Base-by-base conservation (phyloP, 2,888 invertebrate species). In the Ennomos fuscantarius region DNA sequence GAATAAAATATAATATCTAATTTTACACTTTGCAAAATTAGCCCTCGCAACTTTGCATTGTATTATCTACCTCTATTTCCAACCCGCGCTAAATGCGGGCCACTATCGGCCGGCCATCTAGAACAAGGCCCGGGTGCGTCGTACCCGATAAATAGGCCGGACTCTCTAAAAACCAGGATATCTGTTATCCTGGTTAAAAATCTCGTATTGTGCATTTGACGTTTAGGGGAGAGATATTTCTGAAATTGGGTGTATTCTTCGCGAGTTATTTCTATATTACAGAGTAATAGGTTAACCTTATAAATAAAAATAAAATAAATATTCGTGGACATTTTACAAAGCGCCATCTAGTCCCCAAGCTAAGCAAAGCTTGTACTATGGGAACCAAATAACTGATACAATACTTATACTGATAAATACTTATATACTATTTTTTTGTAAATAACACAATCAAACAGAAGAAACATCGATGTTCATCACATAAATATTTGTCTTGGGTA, bases 161-260 rank as follows among this genome's bases (percentile, higher is more conserved):
- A 54, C 61, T 61, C 50, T 55, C 58, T 52, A 37, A 60, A 63
- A 61, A 52, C 51, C 51, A 43, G 35, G 37, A 44, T 41, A 45
- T 49, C 35, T 45, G 50, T 45, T 51, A 52, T 48, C 46, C 57
- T 34, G 52, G 51, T n/a, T 61, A 56, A 60, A 60, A 62, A 67
- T 63, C 63, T 61, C 50, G 53, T 46, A 62, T 58, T 59, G 62
- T 67, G 67, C 61, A 57, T 67, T 65, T 67, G 67, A 60, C 67
- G 51, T 65, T 66, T 59, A 59, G 61, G 56, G 51, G 43, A 58
- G 40, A 50, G 41, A 36, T 10, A 39, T 55, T 62, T 46, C 42
- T 53, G 48, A 48, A 36, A 45, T 33, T 37, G 33, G 33, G 24
- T 51, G 41, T 46, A 36, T 51, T 50, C 51, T 50, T 15, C 42